Base-by-base conservation (phyloP, 2,797 vertebrate genomes). In the Argyrosomus regius region DNA sequence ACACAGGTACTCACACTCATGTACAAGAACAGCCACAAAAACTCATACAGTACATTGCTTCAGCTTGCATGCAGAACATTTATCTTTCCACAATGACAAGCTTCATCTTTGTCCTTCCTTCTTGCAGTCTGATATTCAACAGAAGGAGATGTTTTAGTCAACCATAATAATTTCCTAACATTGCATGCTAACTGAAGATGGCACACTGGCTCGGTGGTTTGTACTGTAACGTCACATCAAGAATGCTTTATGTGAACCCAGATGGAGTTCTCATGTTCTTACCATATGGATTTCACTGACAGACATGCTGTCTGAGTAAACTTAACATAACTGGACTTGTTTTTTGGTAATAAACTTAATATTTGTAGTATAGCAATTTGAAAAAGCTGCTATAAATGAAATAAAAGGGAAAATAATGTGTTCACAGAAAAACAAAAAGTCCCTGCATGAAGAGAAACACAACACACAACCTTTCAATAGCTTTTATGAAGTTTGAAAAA, bases 181-280 rank as follows among this genome's bases (percentile, higher is more conserved):
- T 35, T 22, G n/a, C 46, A 49, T 64, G 20, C 60, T 46, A 31
- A 64, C 65, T 68, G 10, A 52, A 50, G 41, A 46, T 49, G 48
- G 28, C 41, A 28, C 22, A 13, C 41, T 63, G 45, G 52, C 45
- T 54, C 57, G 13, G 62, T 69, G 26, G 35, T 60, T 61, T 49
- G 49, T 54, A 20, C 58, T 65, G 54, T 17, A n/a, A 48, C 60
- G n/a, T 62, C 56, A 28, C 67, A 59, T 39, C n/a, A 58, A 22
- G 39, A 60, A n/a, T 20, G 41, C 45, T 66, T 43, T 18, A 70
- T 53, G 57, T 57, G 35, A 77, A 60, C 59, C 49, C 26, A 60
- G 53, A 31, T 69, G 49, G 66, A 75, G 18, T 48, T 66, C 43
- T 77, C 11, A 4, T 53, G 35, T 59, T 58, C 14, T 63, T 16